These are phyloP conservation scores for Wasmannia auropunctata DNA, from an alignment of 1,140 invertebrate species.

Conservation along the genomic window DNA sequence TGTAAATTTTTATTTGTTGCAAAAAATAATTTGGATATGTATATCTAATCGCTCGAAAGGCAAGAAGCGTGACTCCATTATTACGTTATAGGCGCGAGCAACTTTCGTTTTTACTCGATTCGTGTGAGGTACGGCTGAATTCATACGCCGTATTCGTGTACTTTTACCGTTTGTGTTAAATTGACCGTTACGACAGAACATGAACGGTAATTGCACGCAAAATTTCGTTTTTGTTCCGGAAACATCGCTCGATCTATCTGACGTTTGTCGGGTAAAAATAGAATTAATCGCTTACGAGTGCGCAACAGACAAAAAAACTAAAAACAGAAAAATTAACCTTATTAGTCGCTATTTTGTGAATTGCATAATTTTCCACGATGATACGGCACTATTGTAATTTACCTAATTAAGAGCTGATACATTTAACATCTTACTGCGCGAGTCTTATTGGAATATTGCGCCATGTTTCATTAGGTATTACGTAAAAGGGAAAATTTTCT, in stretches of 20 bases:
- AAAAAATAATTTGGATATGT: not conserved
- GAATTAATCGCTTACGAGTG: not conserved
- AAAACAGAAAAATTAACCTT: too few relatives aligned
- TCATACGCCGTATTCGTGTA: not conserved
- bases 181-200: not conserved
- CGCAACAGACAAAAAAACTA: not conserved
- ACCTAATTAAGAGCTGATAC: not conserved
- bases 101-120: conserved; percentile 60
- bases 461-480: not conserved
- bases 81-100: not conserved
- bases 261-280: not conserved
- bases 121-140: not conserved
- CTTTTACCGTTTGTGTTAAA: conserved; percentile 9
- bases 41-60: not conserved
- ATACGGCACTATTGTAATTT: not conserved
- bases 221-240: not conserved
- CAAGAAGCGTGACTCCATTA: not conserved
- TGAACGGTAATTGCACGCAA: not conserved
- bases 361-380: not conserved
- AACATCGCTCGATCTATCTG: not conserved
- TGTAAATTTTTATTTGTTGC: not conserved
- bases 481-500: conserved; percentile 11
- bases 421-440: not conserved
- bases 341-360: not conserved
- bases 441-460: too few relatives aligned